Evolutionary conservation across 2,113 vertebrate genomes (phyloP).

Genomic region (Hydropotes inermis): DNA sequence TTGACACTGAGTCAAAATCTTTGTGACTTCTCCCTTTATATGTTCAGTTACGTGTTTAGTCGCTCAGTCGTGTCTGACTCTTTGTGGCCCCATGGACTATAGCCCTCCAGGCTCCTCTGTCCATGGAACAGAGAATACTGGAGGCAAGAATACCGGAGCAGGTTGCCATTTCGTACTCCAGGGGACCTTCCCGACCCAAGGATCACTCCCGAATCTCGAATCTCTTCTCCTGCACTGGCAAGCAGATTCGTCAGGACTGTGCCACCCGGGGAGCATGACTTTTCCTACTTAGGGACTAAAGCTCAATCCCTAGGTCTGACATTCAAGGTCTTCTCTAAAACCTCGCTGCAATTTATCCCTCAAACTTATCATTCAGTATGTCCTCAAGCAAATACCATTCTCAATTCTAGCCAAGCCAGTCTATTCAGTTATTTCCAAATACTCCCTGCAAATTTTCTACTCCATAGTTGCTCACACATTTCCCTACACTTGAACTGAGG

Average conservation of each 20-base stretch:
- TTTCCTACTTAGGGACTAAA: not conserved
- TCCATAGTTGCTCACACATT: not conserved
- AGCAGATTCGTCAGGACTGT: rapidly evolving
- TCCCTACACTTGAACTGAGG: not conserved
- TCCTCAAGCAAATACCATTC: not conserved
- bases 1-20: not conserved
- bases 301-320: not conserved
- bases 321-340: not conserved
- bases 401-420: not conserved
- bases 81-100: not conserved
- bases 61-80: not conserved
- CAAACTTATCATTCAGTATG: not conserved
- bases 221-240: not conserved
- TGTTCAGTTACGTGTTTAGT: not conserved
- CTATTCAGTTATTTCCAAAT: not conserved
- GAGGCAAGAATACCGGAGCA: not conserved
- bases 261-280: not conserved
- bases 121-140: not conserved
- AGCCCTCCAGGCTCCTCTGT: not conserved
- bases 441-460: not conserved
- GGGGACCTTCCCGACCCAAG: not conserved
- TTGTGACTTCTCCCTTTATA: not conserved
- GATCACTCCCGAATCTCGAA: not conserved
- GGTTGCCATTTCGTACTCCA: not conserved
- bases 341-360: not conserved